Evolutionary conservation across 1,140 invertebrate genomes (phyloP).

Genomic region (Ectropis grisescens): DNA sequence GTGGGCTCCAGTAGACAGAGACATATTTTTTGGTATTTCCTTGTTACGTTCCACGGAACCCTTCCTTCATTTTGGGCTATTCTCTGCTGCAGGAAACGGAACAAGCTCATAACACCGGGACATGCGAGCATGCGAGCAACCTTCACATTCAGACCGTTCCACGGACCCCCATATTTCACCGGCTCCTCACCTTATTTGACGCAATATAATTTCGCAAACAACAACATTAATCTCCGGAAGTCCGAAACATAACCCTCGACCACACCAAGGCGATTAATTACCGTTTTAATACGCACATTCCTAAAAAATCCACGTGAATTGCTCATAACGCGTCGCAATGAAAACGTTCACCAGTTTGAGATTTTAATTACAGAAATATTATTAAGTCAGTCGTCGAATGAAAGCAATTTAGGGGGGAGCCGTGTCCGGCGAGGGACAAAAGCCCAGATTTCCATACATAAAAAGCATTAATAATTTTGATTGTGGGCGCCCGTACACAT

Average conservation of each 20-base stretch:
- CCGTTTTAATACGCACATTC: conserved; percentile 15
- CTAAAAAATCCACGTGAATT: conserved; percentile 32
- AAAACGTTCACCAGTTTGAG: conserved; percentile 37
- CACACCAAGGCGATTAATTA: conserved; percentile 24
- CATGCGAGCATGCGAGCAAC: too few species aligned
- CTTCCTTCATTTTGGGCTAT: too few species aligned
- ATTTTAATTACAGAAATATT: conserved; percentile 59
- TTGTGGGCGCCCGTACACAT: conserved; percentile 34
- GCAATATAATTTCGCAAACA: background rate
- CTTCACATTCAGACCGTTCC: background rate
- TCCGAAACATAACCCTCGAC: conserved; percentile 3
- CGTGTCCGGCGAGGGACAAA: conserved; percentile 28
- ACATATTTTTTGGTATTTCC: too few species aligned
- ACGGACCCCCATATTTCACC: background rate
- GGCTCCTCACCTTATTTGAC: background rate
- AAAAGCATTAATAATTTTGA: conserved; percentile 54
- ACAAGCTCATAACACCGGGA: too few species aligned
- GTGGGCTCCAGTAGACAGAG: background rate
- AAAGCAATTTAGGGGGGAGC: conserved; percentile 41
- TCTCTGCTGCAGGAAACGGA: too few species aligned
- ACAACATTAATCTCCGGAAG: conserved; percentile 11
- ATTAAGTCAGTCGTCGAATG: conserved; percentile 45
- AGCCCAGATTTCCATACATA: conserved; percentile 31
- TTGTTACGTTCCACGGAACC: too few species aligned
- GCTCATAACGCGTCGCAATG: conserved; percentile 21